These are phyloP conservation scores for Rhinophrynus dorsalis DNA, from an alignment of 2,797 vertebrate genomes.

Conservation along the genomic window DNA sequence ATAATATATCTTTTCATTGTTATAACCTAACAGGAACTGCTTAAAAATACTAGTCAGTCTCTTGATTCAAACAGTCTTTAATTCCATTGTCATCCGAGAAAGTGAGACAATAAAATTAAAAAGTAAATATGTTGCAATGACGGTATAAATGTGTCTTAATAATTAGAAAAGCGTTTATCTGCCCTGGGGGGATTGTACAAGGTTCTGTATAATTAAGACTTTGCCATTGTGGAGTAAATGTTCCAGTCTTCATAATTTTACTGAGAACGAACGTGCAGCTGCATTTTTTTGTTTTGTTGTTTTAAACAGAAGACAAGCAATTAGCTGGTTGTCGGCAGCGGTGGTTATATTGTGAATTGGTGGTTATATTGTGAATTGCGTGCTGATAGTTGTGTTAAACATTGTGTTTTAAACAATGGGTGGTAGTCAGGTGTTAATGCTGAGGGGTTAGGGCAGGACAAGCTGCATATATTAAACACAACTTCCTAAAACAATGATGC, in stretches of 20 bases:
- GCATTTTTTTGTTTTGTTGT: slow-evolving; percentile 50
- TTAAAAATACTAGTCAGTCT: slow-evolving; percentile 21
- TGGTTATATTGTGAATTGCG: background rate
- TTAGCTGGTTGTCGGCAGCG: background rate
- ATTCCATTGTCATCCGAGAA: slow-evolving; percentile 48
- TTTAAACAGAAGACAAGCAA: background rate
- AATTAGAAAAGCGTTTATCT: slow-evolving; percentile 84
- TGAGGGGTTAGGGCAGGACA: too few relatives aligned
- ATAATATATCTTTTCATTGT: too few relatives aligned
- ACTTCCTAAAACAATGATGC: too few relatives aligned
- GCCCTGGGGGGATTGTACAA: slow-evolving; percentile 70
- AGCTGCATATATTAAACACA: too few relatives aligned
- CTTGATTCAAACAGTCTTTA: slow-evolving; percentile 48
- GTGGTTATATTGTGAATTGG: background rate
- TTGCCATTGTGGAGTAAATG: too few relatives aligned
- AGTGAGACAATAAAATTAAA: background rate
- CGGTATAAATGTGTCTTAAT: slow-evolving; percentile 73
- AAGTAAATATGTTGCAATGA: slow-evolving; percentile 71
- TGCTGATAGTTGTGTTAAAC: too few relatives aligned
- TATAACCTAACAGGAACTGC: too few relatives aligned
- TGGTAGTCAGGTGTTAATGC: too few relatives aligned
- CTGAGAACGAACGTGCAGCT: slow-evolving; percentile 60
- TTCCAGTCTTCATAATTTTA: too few relatives aligned
- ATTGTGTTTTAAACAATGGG: too few relatives aligned
- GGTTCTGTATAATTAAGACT: slow-evolving; percentile 77